Conservation (phyloP, 2,888 invertebrate genomes). For the Antitype chi region DNA sequence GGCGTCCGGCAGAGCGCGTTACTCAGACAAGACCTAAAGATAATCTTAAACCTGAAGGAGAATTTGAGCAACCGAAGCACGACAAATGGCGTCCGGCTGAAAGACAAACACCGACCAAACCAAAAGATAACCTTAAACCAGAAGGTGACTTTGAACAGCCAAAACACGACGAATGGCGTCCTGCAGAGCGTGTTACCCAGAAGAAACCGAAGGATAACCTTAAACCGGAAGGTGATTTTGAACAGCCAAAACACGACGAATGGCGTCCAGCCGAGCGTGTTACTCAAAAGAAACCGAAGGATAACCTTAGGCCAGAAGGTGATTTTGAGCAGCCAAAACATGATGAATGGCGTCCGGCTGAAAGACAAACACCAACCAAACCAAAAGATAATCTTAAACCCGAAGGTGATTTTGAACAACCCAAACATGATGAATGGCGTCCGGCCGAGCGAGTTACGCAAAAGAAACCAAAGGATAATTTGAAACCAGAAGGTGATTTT, state of each 20-base stretch:
- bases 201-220: conserved; percentile 88
- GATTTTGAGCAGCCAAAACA: conserved; percentile 85
- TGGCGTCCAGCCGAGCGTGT: conserved; percentile 80
- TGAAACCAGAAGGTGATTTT: conserved; percentile 89
- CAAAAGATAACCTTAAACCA: conserved; percentile 89
- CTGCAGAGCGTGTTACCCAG: conserved; percentile 33
- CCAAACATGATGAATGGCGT: conserved; percentile 77
- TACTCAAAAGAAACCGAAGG: conserved; percentile 88
- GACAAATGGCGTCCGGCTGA: conserved; percentile 85
- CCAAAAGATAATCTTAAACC: conserved; percentile 91
- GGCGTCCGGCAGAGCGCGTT: conserved; percentile 87
- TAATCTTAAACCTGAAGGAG: conserved; percentile 91
- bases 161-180: conserved; percentile 78
- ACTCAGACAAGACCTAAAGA: conserved; percentile 89
- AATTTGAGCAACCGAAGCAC: conserved; percentile 87
- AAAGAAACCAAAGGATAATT: conserved; percentile 87
- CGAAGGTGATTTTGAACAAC: conserved; percentile 91
- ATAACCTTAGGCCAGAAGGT: conserved; percentile 91
- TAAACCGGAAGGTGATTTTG: conserved; percentile 89
- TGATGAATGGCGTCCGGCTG: conserved; percentile 87
- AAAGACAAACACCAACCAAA: conserved; percentile 84
- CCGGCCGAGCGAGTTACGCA: conserved; percentile 81
- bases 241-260: conserved; percentile 77
- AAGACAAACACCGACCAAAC: conserved; percentile 70
- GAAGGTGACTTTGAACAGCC: conserved; percentile 88